Evolutionary conservation across 2,113 vertebrate species (phyloP), one percentile per base, ranked within the genome.

Genomic region (Orthonyx spaldingii): DNA sequence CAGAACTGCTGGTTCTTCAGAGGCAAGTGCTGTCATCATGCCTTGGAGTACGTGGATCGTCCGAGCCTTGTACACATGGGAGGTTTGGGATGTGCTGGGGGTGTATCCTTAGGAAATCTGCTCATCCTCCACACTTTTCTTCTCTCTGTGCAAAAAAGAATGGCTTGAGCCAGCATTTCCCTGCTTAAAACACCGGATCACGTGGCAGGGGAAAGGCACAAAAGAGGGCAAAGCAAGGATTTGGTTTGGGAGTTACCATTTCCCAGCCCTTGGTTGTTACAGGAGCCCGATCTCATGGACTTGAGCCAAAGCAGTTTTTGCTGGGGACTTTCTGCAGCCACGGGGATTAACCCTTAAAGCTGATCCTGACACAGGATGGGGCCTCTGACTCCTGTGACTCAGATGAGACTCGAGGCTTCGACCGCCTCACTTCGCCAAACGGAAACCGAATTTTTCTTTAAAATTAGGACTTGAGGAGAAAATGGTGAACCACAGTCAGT

Each of bases 391-490:
- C 72, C 55, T 33, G 71, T 28, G 80, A 9, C 64, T 91, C 46
- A 26, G 27, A 10, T 26, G 55, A 37, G 69, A 69, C 59, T 77
- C 0, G 0, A 78, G 72, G 50, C 42, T 70, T 10, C 17, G 33
- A 35, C 23, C 0, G 1, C 59, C 20, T 69, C 11, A 0, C 46
- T 84, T 49, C 3, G 3, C 63, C 35, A 18, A 61, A 57, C 13
- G 63, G 33, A 76, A 57, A 41, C 16, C 33, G 55, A 9, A 3
- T 66, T 83, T 72, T 57, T 16, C 84, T 52, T 84, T 78, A 63
- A 63, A 92, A 66, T 63, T 53, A 30, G n/a, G 26, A 9, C 17
- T 69, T 60, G 3, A 21, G 59, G 30, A 16, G 6, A 21, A 69
- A 81, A 44, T 11, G 26, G 42, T 46, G 64, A 87, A 19, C 55